A percentile compares a stretch with the other conserved stretches of the same genome.
Conservation (phyloP, 2,797 vertebrate genomes). For the Tarsius wallacei region DNA sequence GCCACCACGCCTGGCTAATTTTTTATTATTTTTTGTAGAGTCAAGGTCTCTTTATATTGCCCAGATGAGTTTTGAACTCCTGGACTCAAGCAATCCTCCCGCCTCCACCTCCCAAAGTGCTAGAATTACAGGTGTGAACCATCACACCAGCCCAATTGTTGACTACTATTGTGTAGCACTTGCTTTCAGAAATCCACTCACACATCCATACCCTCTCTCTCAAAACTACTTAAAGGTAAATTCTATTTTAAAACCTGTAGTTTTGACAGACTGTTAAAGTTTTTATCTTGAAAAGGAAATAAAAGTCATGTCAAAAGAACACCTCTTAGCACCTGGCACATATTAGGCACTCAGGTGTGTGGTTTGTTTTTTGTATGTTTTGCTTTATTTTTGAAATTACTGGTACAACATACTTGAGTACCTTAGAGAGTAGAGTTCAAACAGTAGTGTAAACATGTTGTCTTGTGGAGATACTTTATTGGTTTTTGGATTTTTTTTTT, state of each 20-base stretch:
- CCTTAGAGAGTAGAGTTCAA: neutral
- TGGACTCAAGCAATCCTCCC: no score
- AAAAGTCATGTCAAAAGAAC: neutral
- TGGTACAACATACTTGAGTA: neutral
- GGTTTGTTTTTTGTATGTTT: neutral
- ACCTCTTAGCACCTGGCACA: neutral
- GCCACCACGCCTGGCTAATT: no score
- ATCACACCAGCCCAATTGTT: no score
- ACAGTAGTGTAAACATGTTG: neutral
- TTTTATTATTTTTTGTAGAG: no score
- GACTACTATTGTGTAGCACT: neutral
- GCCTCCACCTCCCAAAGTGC: no score
- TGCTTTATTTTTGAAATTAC: slow-evolving; percentile 47
- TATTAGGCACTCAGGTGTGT: neutral
- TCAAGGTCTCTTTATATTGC: no score
- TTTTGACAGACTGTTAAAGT: slow-evolving; percentile 44
- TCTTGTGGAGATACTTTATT: neutral
- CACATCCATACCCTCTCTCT: fast-evolving
- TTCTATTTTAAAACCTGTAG: slow-evolving; percentile 24
- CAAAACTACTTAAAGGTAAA: neutral
- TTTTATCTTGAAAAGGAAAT: slow-evolving; percentile 38
- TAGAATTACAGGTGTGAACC: no score
- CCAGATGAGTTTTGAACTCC: no score
- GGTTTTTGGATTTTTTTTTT: neutral
- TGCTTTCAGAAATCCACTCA: neutral